Base-by-base conservation (phyloP, 1,140 invertebrate species). In the Solenopsis fugax region DNA sequence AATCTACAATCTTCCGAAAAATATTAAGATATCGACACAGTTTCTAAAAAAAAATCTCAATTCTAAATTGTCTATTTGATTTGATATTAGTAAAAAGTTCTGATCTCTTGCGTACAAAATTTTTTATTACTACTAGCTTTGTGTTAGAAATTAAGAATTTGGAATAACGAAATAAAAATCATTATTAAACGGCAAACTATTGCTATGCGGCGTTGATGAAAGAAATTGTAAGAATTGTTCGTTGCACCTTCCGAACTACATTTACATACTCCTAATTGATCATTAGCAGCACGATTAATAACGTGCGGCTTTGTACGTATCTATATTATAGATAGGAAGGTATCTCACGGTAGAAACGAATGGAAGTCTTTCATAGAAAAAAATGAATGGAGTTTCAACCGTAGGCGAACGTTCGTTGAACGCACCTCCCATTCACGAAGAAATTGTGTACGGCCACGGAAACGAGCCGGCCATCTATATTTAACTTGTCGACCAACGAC, bases 371-470 rank as follows among this genome's bases (percentile, higher is more conserved):
- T 81, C 62, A 67, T 56, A 58, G 64, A 84, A 84, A 37, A 37
- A 84, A 84, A 86, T 81, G 85, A 78, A 81, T 65, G 60, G 85
- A 60, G 62, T 13, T 41, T 65, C 21, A 56, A 34, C 7, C 34
- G 73, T 67, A 54, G 64, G 41, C 60, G 62, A 80, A 34, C 48
- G 64, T 29, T 41, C 60, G 37, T 72, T 85, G 58, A 41, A 73
- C 88, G 62, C 37, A 77, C 84, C 76, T 92, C 90, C 90, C 91
- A 91, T 92, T 92, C 91, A 92, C 88, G 86, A 91, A 90, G 91
- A 92, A 92, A 92, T 92, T 90, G 91, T 92, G 90, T 87, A 58
- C 86, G 91, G 87, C 90, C 87, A 87, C 89, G 91, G 91, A 92
- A 92, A 92, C 87, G 91, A 92, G 85, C 81, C 72, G 77, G 56